A percentile compares a stretch with the other conserved stretches of the same genome.
Evolutionary conservation across 1,140 invertebrate species (phyloP).

Genomic region (Chelonus insularis): DNA sequence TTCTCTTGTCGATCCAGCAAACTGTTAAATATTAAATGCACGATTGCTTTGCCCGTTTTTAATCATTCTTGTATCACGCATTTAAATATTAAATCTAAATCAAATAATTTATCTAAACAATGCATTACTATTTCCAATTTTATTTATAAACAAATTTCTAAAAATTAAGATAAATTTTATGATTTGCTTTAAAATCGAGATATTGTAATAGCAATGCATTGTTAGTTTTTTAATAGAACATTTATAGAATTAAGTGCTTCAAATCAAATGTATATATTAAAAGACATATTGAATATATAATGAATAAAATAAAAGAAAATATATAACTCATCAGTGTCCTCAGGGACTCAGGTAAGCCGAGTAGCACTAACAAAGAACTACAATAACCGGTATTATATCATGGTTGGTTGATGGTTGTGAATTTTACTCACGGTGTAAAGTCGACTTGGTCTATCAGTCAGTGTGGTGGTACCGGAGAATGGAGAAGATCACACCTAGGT

Average conservation of each 20-base stretch:
- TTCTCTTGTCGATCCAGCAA: slow-evolving; percentile 47
- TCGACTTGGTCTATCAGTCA: slow-evolving; percentile 50
- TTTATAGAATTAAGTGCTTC: not conserved
- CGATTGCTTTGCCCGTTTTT: slow-evolving; percentile 45
- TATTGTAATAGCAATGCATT: too few relatives aligned
- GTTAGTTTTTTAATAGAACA: too few relatives aligned
- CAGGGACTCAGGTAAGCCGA: slow-evolving; percentile 41
- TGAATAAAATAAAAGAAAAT: not conserved
- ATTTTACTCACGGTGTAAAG: slow-evolving; percentile 56
- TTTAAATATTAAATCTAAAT: not conserved
- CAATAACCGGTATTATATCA: slow-evolving; percentile 9
- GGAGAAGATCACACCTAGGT: slow-evolving; percentile 55
- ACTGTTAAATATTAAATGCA: slow-evolving; percentile 59
- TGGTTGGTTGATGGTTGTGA: slow-evolving; percentile 33
- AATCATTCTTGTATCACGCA: not conserved
- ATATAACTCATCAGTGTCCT: slow-evolving; percentile 19
- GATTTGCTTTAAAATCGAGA: too few relatives aligned
- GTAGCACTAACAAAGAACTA: slow-evolving; percentile 21
- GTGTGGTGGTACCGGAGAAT: slow-evolving; percentile 53
- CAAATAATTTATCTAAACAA: not conserved
- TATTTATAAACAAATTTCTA: too few relatives aligned
- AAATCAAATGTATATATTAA: too few relatives aligned
- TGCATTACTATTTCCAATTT: too few relatives aligned
- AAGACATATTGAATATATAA: too few relatives aligned
- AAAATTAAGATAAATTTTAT: too few relatives aligned